Evolutionary conservation across 2,113 vertebrate species (phyloP).

Genomic region (Trinectes maculatus): DNA sequence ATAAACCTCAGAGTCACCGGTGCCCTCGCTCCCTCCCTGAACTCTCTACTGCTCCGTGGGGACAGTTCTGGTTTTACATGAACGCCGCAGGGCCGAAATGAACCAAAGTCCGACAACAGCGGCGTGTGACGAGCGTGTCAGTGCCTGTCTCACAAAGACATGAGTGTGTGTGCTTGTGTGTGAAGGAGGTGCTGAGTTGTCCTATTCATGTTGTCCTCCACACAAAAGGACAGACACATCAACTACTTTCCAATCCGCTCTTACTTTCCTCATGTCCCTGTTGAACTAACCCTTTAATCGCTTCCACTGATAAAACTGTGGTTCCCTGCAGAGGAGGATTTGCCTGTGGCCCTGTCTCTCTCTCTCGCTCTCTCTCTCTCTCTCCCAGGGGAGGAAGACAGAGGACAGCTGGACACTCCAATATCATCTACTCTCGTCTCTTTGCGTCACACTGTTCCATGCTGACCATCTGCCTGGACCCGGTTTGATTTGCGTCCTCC

Average conservation of each 20-base stretch:
- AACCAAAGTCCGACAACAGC: not conserved
- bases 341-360: slow-evolving; percentile 50
- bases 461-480: slow-evolving; percentile 79
- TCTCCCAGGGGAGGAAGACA: slow-evolving; percentile 44
- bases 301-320: not conserved
- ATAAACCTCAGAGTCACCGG: too few species aligned
- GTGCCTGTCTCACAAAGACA: too few species aligned
- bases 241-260: too few species aligned
- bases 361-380: slow-evolving; percentile 4
- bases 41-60: not conserved
- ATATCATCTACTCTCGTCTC: slow-evolving; percentile 13
- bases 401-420: slow-evolving; percentile 75
- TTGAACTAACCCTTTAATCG: slow-evolving; percentile 14
- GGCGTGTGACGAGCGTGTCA: too few species aligned
- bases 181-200: too few species aligned
- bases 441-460: slow-evolving; percentile 66
- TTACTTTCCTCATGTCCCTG: too few species aligned
- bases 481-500: slow-evolving; percentile 9
- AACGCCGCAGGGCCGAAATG: not conserved
- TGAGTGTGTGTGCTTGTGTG: slow-evolving; percentile 1
- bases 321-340: slow-evolving; percentile 40
- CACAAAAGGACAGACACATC: too few species aligned
- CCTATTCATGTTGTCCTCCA: too few species aligned
- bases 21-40: not conserved
- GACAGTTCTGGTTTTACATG: not conserved